Evolutionary conservation across 2,113 vertebrate genomes (phyloP).

Genomic region (Gallinago media): DNA sequence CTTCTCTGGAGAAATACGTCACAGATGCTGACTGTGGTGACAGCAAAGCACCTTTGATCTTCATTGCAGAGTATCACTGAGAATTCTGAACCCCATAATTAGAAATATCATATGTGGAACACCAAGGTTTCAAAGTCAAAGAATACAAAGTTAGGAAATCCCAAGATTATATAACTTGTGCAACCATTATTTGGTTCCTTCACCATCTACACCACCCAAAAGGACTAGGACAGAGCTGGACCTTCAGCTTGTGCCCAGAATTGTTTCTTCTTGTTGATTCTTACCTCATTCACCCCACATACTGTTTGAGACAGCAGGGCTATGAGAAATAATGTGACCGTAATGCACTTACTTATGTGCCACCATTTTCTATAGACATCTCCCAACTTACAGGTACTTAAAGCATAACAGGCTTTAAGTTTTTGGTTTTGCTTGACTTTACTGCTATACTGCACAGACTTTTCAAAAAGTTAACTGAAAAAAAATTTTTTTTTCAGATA

Average conservation of each 20-base stretch:
- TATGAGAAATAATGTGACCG: neutral
- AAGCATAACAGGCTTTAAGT: neutral
- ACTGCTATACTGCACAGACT: neutral
- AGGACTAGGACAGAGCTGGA: neutral
- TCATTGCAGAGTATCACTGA: constrained; percentile 21
- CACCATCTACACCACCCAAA: neutral
- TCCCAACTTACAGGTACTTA: neutral
- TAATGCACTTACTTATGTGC: neutral
- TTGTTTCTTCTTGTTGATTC: neutral
- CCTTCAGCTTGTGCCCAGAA: neutral
- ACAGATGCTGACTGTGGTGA: neutral
- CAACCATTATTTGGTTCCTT: neutral
- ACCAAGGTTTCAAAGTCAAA: neutral
- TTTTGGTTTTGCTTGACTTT: neutral
- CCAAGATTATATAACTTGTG: neutral
- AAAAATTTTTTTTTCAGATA: neutral
- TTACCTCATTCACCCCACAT: neutral
- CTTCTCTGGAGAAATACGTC: neutral
- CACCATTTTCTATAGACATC: neutral
- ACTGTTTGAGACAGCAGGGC: neutral
- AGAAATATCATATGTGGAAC: neutral
- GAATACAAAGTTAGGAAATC: neutral
- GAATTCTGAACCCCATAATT: constrained; percentile 40
- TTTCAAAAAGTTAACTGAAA: neutral
- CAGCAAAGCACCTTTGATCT: constrained; percentile 48